phyloP scores from a whole-genome alignment of 2,888 invertebrate species.

The Agrochola circellaris region DNA sequence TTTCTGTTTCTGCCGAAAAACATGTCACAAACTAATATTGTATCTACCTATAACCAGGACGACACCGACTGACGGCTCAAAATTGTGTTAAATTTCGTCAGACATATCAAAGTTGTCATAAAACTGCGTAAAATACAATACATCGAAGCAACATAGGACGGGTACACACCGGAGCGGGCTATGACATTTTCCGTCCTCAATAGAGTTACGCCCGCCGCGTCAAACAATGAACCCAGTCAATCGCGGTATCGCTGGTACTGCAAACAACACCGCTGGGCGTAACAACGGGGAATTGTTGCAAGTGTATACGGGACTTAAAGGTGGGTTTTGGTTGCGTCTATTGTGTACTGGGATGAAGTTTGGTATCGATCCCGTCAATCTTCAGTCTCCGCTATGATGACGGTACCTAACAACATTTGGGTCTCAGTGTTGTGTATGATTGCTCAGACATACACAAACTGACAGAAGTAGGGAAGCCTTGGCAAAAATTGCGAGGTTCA shows the following conservation, averaged over 20 bases:
- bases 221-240: conserved; percentile 81
- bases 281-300: conserved; percentile 70
- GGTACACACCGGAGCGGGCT: conserved; percentile 49
- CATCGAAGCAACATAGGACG: conserved; percentile 50
- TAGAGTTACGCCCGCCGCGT: conserved; percentile 73
- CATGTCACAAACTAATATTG: conserved; percentile 30
- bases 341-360: conserved; percentile 70
- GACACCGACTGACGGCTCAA: conserved; percentile 4
- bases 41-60: conserved; percentile 3
- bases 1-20: conserved; percentile 4
- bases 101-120: conserved; percentile 35
- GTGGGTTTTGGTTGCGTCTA: conserved; percentile 69
- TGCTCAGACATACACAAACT: not conserved
- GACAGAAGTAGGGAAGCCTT: not conserved
- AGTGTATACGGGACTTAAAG: conserved; percentile 71
- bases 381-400: conserved; percentile 60
- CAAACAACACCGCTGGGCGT: conserved; percentile 73
- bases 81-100: conserved; percentile 39
- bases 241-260: conserved; percentile 78
- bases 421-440: not conserved
- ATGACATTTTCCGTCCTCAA: conserved; percentile 78
- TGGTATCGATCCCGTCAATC: conserved; percentile 72
- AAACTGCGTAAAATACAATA: conserved; percentile 60
- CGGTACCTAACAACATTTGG: conserved; percentile 39
- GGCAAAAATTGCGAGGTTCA: not conserved